Base-by-base conservation (phyloP, 2,888 invertebrate genomes). In the Adineta ricciae region DNA sequence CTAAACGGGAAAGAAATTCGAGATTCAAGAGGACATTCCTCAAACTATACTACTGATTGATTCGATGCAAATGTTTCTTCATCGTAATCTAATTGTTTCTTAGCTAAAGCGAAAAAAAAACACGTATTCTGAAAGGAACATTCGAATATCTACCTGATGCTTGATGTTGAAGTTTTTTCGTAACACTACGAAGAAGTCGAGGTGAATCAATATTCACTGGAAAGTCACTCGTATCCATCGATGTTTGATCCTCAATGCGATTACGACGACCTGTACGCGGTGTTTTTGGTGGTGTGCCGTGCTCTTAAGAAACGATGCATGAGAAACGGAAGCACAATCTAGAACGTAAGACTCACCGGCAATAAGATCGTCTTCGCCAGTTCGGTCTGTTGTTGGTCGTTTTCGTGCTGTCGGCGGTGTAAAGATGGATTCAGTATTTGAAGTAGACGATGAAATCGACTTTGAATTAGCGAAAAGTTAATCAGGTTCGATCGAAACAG, bases 111-210 rank as follows among this genome's bases (percentile, higher is more conserved):
- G 11, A 56, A 56, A 56, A 24, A n/a, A n/a, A 8, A n/a, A 54
- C n/a, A 7, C n/a, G 1, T 21, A 21, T 24, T 54, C 8, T 4
- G 24, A 16, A 54, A 54, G 24, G 21, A 9, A 56, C n/a, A 54
- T 54, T 8, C 21, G n/a, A 1, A 7, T n/a, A 56, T 27, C 24
- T 56, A 56, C 56, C 56, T 14, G 56, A 64, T 32, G 56, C 56
- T 32, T 32, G 56, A 16, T 64, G 56, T 32, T 64, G 56, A 64
- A 64, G 56, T 64, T 32, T 64, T 64, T 64, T 64, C 16, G 56
- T 64, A 64, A 64, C n/a, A 64, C 56, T 64, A 32, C 32, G 56
- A 64, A 64, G 56, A 64, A 64, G 56, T 64, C 56, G 27, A 64
- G 56, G 56, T 64, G 56, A 64, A 32, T 64, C 56, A 64, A 64